Evolutionary conservation across 2,797 vertebrate genomes (phyloP), one percentile per base, ranked within the genome.

Genomic region (Bovichtus variegatus): DNA sequence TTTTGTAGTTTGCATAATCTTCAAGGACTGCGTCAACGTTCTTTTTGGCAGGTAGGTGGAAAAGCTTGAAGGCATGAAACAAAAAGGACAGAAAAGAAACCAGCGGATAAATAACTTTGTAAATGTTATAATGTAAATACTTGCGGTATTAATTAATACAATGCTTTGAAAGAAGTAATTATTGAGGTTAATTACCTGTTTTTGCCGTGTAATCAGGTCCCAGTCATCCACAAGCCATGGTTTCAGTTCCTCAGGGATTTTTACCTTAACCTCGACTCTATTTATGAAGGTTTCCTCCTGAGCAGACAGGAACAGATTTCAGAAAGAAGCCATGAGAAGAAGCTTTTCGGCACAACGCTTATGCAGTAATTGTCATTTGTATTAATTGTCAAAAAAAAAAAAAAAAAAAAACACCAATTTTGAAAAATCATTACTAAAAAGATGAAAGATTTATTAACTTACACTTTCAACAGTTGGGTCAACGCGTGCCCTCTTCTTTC

Each of bases 181-280:
- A 16, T 13, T 3, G 9, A 51, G 7, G 11, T 55, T 41, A 54
- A 41, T 21, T 9, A 99, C 98, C 96, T 99, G 98, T 79, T 99
- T 99, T 87, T 99, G 98, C 62, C 98, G 94, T 57, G 98, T 99
- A 80, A 99, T 99, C 84, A 99, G 86, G 91, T 99, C 98, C 98
- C 98, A 99, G 93, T 99, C 98, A 75, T 99, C 98, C 18, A 99
- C 98, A 86, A 99, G 96, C 98, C 98, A 99, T 0, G 98, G 98
- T 91, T 99, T 99, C 66, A 99, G 93, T 91, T 99, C 98, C 55
- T 99, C 98, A 0, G 98, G 97, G 87, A 99, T 99, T 93, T 99
- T 99, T 59, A 99, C 98, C 91, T 99, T 99, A 13, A 99, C 98
- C 90, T 99, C 98, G 60, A 99, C 98, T 90, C 97, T 96, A 94